Evolutionary conservation across 2,888 invertebrate genomes (phyloP).

Genomic region (Stictocephala bisonia): DNA sequence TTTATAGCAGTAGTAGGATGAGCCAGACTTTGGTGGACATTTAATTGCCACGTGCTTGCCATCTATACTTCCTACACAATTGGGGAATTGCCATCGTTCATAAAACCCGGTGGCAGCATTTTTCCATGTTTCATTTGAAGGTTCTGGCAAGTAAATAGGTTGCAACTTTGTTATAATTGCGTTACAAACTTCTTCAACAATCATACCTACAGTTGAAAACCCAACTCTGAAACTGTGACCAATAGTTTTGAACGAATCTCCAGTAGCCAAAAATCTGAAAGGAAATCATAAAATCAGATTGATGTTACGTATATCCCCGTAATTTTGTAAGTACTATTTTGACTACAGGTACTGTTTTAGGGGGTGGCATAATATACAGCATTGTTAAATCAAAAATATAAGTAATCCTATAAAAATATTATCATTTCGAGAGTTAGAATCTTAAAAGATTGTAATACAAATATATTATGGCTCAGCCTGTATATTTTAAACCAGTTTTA

Average conservation of each 20-base stretch:
- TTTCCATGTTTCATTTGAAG: slow-evolving; percentile 49
- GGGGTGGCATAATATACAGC: too few relatives aligned
- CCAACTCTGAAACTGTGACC: slow-evolving; percentile 61
- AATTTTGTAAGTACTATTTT: too few relatives aligned
- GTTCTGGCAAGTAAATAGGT: slow-evolving; percentile 46
- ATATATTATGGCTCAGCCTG: too few relatives aligned
- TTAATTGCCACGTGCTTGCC: slow-evolving; percentile 51
- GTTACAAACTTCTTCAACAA: slow-evolving; percentile 60
- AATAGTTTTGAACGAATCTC: slow-evolving; percentile 59
- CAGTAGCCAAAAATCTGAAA: slow-evolving; percentile 60
- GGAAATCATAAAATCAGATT: background rate
- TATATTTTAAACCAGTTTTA: too few relatives aligned
- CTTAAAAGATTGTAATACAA: too few relatives aligned
- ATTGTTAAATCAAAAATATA: too few relatives aligned
- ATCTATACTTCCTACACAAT: slow-evolving; percentile 52
- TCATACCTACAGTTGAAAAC: slow-evolving; percentile 59
- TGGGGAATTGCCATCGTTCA: slow-evolving; percentile 52
- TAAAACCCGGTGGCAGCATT: slow-evolving; percentile 49
- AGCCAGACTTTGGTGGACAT: slow-evolving; percentile 47
- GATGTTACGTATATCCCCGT: too few relatives aligned
- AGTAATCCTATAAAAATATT: too few relatives aligned
- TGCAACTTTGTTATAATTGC: slow-evolving; percentile 59
- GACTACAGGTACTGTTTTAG: too few relatives aligned
- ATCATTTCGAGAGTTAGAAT: too few relatives aligned
- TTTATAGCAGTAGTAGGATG: slow-evolving; percentile 50